A percentile compares a stretch with the other conserved stretches of the same genome.
phyloP scores from a whole-genome alignment of 2,797 vertebrate genomes.

The Cyprinella venusta region DNA sequence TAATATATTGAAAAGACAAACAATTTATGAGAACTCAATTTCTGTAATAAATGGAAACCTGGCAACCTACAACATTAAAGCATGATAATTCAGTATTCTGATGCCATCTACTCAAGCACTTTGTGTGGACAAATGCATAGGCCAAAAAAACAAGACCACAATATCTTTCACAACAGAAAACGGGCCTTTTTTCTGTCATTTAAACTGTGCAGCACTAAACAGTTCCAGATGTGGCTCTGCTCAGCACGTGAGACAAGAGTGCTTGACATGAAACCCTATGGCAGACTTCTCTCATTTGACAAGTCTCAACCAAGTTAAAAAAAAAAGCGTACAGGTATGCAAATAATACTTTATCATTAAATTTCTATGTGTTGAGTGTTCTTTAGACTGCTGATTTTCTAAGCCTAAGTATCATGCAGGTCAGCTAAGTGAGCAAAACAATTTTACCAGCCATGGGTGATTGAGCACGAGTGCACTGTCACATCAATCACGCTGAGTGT shows the following conservation, averaged over 20 bases:
- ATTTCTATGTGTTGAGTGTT: background rate
- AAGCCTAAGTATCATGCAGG: background rate
- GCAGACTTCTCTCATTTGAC: slow-evolving; percentile 19
- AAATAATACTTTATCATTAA: background rate
- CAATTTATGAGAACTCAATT: background rate
- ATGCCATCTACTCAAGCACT: slow-evolving; percentile 25
- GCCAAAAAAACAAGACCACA: slow-evolving; percentile 36
- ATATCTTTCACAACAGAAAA: slow-evolving; percentile 49
- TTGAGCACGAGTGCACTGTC: slow-evolving; percentile 24
- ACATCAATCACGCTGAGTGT: slow-evolving; percentile 27
- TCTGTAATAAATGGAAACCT: slow-evolving; percentile 3
- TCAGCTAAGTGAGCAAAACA: slow-evolving; percentile 16
- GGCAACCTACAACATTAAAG: background rate
- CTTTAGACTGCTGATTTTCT: background rate
- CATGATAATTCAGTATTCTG: background rate
- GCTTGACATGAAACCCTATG: slow-evolving; percentile 47
- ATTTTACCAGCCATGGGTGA: slow-evolving; percentile 25
- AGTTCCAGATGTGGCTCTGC: slow-evolving; percentile 62
- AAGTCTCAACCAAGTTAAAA: background rate
- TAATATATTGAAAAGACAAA: slow-evolving; percentile 18
- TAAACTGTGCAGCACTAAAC: slow-evolving; percentile 56
- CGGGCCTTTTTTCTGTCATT: slow-evolving; percentile 42
- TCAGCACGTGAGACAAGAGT: slow-evolving; percentile 35
- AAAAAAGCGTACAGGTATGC: background rate
- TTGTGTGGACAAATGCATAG: slow-evolving; percentile 19